Evolutionary conservation across 2,113 vertebrate species (phyloP), one percentile per base, ranked within the genome.

Genomic region (Pogonocichla stellata): DNA sequence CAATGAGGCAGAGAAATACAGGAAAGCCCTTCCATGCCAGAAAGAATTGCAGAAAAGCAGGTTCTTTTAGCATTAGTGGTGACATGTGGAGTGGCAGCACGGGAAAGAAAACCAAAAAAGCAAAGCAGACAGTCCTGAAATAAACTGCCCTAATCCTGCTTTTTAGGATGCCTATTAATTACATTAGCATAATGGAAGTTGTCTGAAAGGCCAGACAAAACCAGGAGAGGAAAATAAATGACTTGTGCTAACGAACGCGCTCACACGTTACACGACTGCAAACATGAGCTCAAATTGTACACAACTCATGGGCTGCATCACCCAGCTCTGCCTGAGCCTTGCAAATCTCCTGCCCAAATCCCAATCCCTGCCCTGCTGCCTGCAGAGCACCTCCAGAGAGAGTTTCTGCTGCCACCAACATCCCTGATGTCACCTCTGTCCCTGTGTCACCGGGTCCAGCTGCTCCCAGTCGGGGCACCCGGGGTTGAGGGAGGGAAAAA

Each of bases 1-100:
- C 95, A 96, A 95, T 93, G 86, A 96, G 92, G 91, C 92, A 93
- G 69, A 94, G 84, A 95, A 94, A 94, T n/a, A 85, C 42, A 89
- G 72, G 85, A 73, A 96, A 91, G 71, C 43, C 92, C 50, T 91
- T 86, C 77, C 1, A 0, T 28, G 71, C 66, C 90, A 95, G 54
- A 48, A 92, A 45, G 81, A 95, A 77, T 5, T 88, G 79, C 71
- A 96, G 88, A 78, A 95, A 95, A 92, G 56, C 69, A 86, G 51
- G 51, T 90, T 90, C 79, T 92, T 94, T 62, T 45, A 83, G 88
- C 60, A 74, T 69, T 57, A 83, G 60, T 58, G n/a, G 34, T 58
- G 75, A 86, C 88, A 80, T 15, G 85, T 73, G 74, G 60, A 86
- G 78, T 58, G 56, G 73, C 80, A 95, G 77, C 48, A 78, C 1